Percentiles rank a stretch among this genome's conserved stretches.
Evolutionary conservation across 2,888 invertebrate species (phyloP).

Genomic region (Rhogogaster chlorosoma): DNA sequence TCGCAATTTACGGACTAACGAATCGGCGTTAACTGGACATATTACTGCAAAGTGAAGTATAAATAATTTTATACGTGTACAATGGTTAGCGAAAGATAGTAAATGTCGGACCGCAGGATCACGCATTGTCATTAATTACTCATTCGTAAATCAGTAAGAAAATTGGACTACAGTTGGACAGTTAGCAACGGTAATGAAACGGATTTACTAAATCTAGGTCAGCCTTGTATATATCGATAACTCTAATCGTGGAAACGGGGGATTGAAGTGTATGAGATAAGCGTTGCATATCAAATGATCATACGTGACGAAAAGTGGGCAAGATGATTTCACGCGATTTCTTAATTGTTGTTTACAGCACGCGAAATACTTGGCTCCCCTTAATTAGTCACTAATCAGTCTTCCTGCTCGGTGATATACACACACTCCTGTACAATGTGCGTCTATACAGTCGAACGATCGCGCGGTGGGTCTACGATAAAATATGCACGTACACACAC

Average conservation of each 20-base stretch:
- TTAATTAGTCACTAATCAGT: slow-evolving; percentile 16
- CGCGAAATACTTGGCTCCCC: neutral
- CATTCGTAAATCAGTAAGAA: neutral
- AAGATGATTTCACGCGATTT: neutral
- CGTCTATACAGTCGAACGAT: neutral
- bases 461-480: neutral
- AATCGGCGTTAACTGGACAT: neutral
- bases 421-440: neutral
- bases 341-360: neutral
- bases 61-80: neutral
- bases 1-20: neutral
- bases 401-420: neutral
- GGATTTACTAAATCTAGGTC: slow-evolving; percentile 39
- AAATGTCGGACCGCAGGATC: neutral
- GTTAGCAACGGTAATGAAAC: neutral
- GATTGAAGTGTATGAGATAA: neutral
- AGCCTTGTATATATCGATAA: slow-evolving; percentile 34
- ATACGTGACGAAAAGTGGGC: neutral
- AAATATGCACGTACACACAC: neutral
- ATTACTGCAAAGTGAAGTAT: neutral
- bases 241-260: neutral
- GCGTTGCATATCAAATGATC: neutral
- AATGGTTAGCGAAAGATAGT: neutral
- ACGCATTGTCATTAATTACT: neutral
- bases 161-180: neutral